Evolutionary conservation across 2,113 vertebrate genomes (phyloP).

Genomic region (Channa argus): DNA sequence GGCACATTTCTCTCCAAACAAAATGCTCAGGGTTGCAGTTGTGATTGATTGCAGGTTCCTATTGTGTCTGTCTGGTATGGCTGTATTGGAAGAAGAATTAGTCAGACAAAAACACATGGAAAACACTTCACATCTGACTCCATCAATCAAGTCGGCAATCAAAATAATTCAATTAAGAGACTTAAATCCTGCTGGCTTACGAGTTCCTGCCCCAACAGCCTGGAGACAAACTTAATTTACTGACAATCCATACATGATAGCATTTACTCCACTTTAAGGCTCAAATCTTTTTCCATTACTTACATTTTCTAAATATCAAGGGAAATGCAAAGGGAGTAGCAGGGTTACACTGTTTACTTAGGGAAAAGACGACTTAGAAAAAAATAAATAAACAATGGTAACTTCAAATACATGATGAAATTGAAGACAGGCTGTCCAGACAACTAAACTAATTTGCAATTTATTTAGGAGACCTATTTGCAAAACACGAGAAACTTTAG

Average conservation of each 20-base stretch:
- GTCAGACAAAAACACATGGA: slow-evolving; percentile 73
- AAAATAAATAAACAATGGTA: slow-evolving; percentile 63
- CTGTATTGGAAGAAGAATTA: slow-evolving; percentile 81
- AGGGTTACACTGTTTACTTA: slow-evolving; percentile 65
- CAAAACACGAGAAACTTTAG: slow-evolving; percentile 56
- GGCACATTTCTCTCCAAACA: slow-evolving; percentile 67
- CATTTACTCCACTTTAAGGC: slow-evolving; percentile 78
- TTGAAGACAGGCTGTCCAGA: slow-evolving; percentile 62
- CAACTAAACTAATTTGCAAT: slow-evolving; percentile 70
- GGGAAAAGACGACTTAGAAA: slow-evolving; percentile 30
- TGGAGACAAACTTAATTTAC: slow-evolving; percentile 82
- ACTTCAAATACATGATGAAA: slow-evolving; percentile 59
- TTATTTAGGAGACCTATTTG: slow-evolving; percentile 57
- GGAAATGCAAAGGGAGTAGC: slow-evolving; percentile 64
- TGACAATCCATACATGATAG: slow-evolving; percentile 77
- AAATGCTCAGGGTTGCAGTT: slow-evolving; percentile 61
- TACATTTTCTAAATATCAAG: slow-evolving; percentile 75
- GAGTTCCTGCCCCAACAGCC: slow-evolving; percentile 72
- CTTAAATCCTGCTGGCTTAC: slow-evolving; percentile 80
- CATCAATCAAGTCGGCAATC: slow-evolving; percentile 85
- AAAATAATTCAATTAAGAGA: slow-evolving; percentile 86
- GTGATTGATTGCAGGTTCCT: slow-evolving; percentile 83
- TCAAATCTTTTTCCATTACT: slow-evolving; percentile 77
- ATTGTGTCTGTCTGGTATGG: slow-evolving; percentile 79
- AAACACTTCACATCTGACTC: slow-evolving; percentile 81